These are phyloP conservation scores for Spondyliosoma cantharus DNA, from an alignment of 2,797 vertebrate genomes.

Conservation along the genomic window DNA sequence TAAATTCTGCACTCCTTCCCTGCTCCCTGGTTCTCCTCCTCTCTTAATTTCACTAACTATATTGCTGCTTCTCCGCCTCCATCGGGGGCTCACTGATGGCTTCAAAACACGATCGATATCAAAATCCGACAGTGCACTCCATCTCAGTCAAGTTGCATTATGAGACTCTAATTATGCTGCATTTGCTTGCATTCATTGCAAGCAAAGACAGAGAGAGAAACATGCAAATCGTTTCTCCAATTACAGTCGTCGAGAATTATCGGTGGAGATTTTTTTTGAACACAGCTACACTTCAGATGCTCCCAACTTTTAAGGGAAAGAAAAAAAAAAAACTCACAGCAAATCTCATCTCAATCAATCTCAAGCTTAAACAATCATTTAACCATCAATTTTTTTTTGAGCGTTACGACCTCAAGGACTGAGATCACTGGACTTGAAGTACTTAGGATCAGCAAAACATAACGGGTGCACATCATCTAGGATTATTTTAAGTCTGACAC, in stretches of 20 bases:
- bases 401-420: no score
- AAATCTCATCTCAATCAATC: no score
- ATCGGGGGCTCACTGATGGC: slow-evolving; percentile 20
- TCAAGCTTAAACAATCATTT: not conserved
- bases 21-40: slow-evolving; percentile 6
- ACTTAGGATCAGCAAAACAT: not conserved
- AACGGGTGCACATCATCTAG: not conserved
- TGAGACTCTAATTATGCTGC: not conserved
- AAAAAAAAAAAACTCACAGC: no score
- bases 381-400: no score
- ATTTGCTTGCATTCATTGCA: not conserved
- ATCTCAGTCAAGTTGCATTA: slow-evolving; percentile 45
- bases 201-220: slow-evolving; percentile 7
- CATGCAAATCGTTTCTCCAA: slow-evolving; percentile 20
- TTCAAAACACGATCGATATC: slow-evolving; percentile 53
- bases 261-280: slow-evolving; percentile 6
- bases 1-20: slow-evolving; percentile 33
- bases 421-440: not conserved
- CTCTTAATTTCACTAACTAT: slow-evolving; percentile 17
- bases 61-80: slow-evolving; percentile 20
- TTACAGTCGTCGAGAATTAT: slow-evolving; percentile 12
- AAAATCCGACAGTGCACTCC: slow-evolving; percentile 38
- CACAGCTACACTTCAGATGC: not conserved
- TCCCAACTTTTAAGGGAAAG: not conserved
- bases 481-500: no score